phyloP scores from a whole-genome alignment of 1,140 invertebrate species.

The Drosophila murphyi region DNA sequence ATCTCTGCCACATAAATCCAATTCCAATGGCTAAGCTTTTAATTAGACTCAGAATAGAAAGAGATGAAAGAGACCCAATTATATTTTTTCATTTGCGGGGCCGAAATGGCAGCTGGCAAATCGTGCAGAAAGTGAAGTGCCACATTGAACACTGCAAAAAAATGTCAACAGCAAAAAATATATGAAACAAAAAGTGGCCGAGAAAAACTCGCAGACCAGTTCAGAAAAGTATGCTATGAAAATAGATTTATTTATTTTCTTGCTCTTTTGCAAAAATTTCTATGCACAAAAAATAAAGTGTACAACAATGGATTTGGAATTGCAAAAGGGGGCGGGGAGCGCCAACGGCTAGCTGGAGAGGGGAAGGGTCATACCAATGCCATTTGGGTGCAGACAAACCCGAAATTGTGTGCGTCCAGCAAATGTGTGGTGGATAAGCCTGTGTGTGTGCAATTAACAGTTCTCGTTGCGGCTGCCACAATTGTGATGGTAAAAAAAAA shows the following conservation, averaged over 20 bases:
- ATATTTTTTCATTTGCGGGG: slow-evolving; percentile 68
- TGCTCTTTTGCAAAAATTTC: background rate
- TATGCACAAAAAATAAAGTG: background rate
- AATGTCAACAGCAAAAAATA: slow-evolving; percentile 21
- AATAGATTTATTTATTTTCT: slow-evolving; percentile 34
- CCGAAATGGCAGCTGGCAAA: slow-evolving; percentile 68
- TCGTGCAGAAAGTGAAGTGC: slow-evolving; percentile 57
- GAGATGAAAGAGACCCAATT: slow-evolving; percentile 53
- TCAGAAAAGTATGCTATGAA: slow-evolving; percentile 61
- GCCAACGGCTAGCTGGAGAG: background rate
- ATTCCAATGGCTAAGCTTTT: slow-evolving; percentile 64
- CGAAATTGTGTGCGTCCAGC: background rate
- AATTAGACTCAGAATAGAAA: slow-evolving; percentile 51
- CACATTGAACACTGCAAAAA: slow-evolving; percentile 10
- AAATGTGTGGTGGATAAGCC: slow-evolving; percentile 6
- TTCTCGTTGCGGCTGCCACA: slow-evolving; percentile 34
- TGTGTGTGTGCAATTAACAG: slow-evolving; percentile 49
- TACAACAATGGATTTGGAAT: slow-evolving; percentile 33
- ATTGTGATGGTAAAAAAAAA: slow-evolving; percentile 29
- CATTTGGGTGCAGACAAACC: slow-evolving; percentile 31
- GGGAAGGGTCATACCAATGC: slow-evolving; percentile 16
- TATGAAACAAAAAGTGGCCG: slow-evolving; percentile 34
- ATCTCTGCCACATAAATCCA: slow-evolving; percentile 60
- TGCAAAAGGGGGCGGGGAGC: background rate
- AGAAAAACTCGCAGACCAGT: slow-evolving; percentile 11